Percentiles rank a stretch among this genome's conserved stretches.
These are phyloP conservation scores for Dynastes tityus DNA, from an alignment of 2,888 invertebrate species.

Conservation along the genomic window DNA sequence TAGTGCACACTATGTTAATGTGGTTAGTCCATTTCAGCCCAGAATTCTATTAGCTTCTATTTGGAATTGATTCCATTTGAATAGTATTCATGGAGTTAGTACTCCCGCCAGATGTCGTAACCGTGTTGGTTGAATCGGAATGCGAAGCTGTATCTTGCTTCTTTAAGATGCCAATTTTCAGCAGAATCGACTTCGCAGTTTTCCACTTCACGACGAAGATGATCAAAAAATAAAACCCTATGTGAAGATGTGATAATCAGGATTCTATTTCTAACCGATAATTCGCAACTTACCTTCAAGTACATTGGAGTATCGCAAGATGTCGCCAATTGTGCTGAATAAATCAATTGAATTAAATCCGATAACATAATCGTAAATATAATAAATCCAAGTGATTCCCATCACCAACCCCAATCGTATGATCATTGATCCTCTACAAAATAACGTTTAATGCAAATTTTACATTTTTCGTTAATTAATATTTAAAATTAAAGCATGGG, in stretches of 20 bases:
- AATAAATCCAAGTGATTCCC: conserved; percentile 38
- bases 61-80: neutral
- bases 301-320: conserved; percentile 1
- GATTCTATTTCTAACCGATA: neutral
- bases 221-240: conserved; percentile 29
- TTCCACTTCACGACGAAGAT: conserved; percentile 33
- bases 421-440: neutral
- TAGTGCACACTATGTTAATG: too few species aligned
- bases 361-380: conserved; percentile 19
- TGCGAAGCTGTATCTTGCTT: neutral
- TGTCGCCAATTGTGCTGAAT: neutral
- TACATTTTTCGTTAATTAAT: neutral
- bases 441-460: neutral
- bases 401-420: conserved; percentile 16
- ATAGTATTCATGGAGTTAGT: neutral
- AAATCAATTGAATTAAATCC: neutral
- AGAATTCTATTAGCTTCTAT: too few species aligned
- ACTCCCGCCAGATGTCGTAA: neutral
- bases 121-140: neutral
- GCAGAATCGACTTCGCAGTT: neutral
- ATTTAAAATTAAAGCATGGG: neutral
- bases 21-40: too few species aligned
- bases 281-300: conserved; percentile 9
- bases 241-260: neutral
- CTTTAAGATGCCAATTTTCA: neutral